A percentile compares a stretch with the other conserved stretches of the same genome.
Conservation (phyloP, 2,797 vertebrate species). For the Nyctalus aviator region DNA sequence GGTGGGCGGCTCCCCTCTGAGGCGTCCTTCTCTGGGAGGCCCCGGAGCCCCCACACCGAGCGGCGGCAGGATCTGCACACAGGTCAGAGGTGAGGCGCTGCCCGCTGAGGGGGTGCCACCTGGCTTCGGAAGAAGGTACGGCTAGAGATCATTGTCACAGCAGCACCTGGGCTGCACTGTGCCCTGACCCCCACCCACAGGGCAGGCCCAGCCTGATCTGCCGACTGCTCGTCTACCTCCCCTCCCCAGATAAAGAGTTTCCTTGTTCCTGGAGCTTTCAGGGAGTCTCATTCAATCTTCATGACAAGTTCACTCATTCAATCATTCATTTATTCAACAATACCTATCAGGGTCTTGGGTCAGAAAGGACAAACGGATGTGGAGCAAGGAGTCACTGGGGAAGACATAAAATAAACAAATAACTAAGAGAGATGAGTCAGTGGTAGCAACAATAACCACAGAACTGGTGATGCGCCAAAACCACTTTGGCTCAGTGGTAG, state of each 20-base stretch:
- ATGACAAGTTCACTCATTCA: not conserved
- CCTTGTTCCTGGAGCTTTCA: not conserved
- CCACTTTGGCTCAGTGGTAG: too few species aligned
- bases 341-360: too few species aligned
- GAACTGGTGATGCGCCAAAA: too few species aligned
- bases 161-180: not conserved
- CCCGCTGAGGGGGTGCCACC: fast-evolving
- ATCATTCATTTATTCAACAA: too few species aligned
- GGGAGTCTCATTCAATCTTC: not conserved
- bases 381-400: not conserved
- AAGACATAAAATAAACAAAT: not conserved
- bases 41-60: not conserved
- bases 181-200: fast-evolving
- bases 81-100: not conserved
- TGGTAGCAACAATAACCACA: not conserved
- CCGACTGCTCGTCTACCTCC: fast-evolving
- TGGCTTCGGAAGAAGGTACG: not conserved
- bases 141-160: not conserved
- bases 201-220: not conserved
- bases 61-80: not conserved
- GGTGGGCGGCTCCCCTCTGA: not conserved
- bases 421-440: not conserved
- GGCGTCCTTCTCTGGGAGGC: too few species aligned
- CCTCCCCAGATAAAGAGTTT: not conserved
- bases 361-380: not conserved